Evolutionary conservation across 2,113 vertebrate species (phyloP).

Genomic region (Scartelaos histophorus): DNA sequence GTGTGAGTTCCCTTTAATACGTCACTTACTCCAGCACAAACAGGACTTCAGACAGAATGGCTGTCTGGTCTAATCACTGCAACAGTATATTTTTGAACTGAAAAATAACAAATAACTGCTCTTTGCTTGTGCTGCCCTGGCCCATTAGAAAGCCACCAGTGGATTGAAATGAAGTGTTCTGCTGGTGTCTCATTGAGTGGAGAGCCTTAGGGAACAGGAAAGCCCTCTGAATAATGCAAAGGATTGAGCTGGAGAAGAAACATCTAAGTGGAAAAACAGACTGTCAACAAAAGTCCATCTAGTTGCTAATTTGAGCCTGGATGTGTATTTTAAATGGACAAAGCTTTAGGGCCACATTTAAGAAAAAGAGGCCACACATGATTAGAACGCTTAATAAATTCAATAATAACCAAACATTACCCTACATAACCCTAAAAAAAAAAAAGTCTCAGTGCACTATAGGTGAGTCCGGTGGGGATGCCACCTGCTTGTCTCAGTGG

Average conservation of each 20-base stretch:
- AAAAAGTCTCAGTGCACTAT: neutral
- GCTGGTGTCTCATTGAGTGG: conserved; percentile 9
- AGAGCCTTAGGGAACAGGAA: conserved; percentile 16
- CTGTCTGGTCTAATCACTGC: neutral
- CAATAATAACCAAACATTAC: neutral
- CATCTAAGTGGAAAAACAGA: conserved; percentile 14
- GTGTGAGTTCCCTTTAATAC: conserved; percentile 11
- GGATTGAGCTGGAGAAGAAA: conserved; percentile 14
- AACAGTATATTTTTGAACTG: conserved; percentile 8
- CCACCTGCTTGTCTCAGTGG: neutral
- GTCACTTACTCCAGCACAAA: conserved; percentile 9
- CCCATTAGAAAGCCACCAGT: neutral
- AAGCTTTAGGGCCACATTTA: neutral
- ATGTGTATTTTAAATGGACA: conserved; percentile 4
- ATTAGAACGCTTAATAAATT: neutral
- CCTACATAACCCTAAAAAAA: neutral
- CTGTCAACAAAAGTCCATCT: conserved; percentile 23
- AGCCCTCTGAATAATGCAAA: conserved; percentile 51
- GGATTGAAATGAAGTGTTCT: conserved; percentile 14
- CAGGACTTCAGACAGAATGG: conserved; percentile 15
- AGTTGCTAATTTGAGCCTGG: conserved; percentile 20
- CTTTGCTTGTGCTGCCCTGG: neutral
- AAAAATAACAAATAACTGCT: neutral
- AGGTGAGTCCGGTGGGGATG: neutral
- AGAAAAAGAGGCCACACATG: neutral